Evolutionary conservation across 2,888 invertebrate genomes (phyloP).

Genomic region (Drosophila kanekoi): DNA sequence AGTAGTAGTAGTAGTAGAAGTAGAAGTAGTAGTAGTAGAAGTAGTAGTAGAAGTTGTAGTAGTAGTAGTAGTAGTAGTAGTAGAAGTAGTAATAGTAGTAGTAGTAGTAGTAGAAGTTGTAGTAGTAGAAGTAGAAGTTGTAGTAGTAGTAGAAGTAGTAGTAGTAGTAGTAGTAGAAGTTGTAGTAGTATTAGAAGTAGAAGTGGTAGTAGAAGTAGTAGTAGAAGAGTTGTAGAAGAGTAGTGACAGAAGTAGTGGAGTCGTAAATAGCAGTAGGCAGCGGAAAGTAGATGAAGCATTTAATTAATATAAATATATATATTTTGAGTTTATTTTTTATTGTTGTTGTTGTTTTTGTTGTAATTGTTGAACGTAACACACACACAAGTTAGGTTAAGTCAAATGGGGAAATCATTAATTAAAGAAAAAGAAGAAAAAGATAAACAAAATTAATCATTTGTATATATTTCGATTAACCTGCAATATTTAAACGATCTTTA

Average conservation of each 20-base stretch:
- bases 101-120: slow-evolving; percentile 12
- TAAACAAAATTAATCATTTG: slow-evolving; percentile 61
- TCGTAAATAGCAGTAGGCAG: slow-evolving; percentile 58
- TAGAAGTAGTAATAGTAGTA: slow-evolving; percentile 33
- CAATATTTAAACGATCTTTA: slow-evolving; percentile 37
- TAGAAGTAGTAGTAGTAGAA: slow-evolving; percentile 31
- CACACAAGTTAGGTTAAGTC: slow-evolving; percentile 83
- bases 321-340: neutral
- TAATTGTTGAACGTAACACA: slow-evolving; percentile 66
- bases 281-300: slow-evolving; percentile 58
- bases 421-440: slow-evolving; percentile 62
- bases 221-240: slow-evolving; percentile 13
- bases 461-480: slow-evolving; percentile 47
- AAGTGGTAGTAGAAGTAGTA: slow-evolving; percentile 32
- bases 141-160: slow-evolving; percentile 31
- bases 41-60: slow-evolving; percentile 34
- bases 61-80: slow-evolving; percentile 21
- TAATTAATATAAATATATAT: slow-evolving; percentile 45
- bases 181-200: slow-evolving; percentile 21
- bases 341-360: slow-evolving; percentile 14
- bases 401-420: slow-evolving; percentile 42
- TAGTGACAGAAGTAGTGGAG: slow-evolving; percentile 44
- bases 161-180: slow-evolving; percentile 9
- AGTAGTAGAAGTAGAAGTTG: slow-evolving; percentile 24
- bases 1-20: slow-evolving; percentile 23